phyloP scores from a whole-genome alignment of 2,797 vertebrate genomes.

The Hephaestus fuliginosus region DNA sequence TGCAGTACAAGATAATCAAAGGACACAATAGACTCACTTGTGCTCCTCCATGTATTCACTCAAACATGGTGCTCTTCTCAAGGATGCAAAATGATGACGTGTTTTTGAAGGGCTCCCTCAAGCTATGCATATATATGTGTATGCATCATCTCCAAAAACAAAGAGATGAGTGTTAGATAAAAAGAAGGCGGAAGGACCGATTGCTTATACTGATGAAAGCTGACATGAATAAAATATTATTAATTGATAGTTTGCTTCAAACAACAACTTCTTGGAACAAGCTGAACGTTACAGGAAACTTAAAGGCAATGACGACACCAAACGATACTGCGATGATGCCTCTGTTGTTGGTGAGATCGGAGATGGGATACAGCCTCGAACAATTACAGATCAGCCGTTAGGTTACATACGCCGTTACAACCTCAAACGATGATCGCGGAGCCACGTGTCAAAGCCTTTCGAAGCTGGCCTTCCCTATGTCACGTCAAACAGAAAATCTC shows the following conservation, averaged over 20 bases:
- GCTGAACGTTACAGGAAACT: not conserved
- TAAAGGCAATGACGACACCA: not conserved
- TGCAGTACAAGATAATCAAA: not conserved
- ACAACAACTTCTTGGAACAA: not conserved
- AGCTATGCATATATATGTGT: not conserved
- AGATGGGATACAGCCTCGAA: not conserved
- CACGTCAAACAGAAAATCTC: not conserved
- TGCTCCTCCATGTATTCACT: not conserved
- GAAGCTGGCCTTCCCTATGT: not conserved
- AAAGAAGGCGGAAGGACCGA: not conserved
- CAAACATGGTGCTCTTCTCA: not conserved
- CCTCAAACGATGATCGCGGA: not conserved
- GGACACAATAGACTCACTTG: not conserved
- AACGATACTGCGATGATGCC: not conserved
- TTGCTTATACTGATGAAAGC: not conserved
- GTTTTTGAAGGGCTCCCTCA: not conserved
- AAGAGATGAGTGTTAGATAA: not conserved
- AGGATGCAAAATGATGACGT: not conserved
- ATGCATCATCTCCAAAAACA: not conserved
- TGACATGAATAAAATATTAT: not conserved
- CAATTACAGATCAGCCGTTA: not conserved
- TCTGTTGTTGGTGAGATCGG: conserved; percentile 3
- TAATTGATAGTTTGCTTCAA: not conserved
- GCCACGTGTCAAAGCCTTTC: not conserved
- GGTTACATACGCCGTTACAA: not conserved